A percentile compares a stretch with the other conserved stretches of the same genome.
phyloP scores from a whole-genome alignment of 2,113 vertebrate species.

The Recurvirostra avosetta region DNA sequence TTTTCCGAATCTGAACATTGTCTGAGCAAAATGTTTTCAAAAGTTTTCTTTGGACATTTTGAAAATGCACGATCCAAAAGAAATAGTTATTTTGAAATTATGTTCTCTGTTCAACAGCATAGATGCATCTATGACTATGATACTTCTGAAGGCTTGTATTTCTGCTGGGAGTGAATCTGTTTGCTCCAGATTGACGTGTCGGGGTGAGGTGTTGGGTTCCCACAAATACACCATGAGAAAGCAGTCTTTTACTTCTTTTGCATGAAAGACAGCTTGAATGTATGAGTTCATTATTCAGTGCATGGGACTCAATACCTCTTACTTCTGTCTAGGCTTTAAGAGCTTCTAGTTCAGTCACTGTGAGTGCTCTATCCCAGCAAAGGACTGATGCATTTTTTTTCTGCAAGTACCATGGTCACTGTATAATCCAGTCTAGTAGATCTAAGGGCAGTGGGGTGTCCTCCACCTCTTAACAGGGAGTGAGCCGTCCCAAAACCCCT shows the following conservation, averaged over 20 bases:
- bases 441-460: not conserved
- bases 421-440: not conserved
- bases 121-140: not conserved
- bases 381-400: not conserved
- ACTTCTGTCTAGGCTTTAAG: not conserved
- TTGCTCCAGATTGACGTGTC: not conserved
- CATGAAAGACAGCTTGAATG: not conserved
- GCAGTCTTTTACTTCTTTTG: not conserved
- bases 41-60: conserved; percentile 23
- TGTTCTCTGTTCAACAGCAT: not conserved
- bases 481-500: not conserved
- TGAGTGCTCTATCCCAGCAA: not conserved
- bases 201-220: not conserved
- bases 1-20: not conserved
- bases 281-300: not conserved
- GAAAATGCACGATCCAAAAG: not conserved
- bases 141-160: not conserved
- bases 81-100: conserved; percentile 12
- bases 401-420: not conserved
- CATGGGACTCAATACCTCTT: not conserved
- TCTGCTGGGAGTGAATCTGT: not conserved
- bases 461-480: not conserved
- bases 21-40: not conserved
- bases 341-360: accelerated
- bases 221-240: not conserved